phyloP scores from a whole-genome alignment of 2,797 vertebrate genomes.

The Emys orbicularis region DNA sequence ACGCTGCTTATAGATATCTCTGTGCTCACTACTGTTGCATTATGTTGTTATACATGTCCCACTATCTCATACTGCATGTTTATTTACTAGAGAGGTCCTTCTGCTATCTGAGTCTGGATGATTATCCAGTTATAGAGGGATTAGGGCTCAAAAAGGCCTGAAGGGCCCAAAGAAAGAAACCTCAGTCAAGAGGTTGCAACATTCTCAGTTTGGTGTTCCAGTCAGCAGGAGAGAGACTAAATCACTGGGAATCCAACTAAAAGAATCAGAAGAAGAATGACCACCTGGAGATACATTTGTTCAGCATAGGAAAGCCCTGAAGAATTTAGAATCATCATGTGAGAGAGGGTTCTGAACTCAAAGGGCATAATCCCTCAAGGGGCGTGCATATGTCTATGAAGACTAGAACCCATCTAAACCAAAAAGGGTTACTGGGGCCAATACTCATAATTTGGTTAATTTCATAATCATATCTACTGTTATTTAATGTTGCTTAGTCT shows the following conservation, averaged over 20 bases:
- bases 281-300: not conserved
- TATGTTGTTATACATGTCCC: not conserved
- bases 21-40: not conserved
- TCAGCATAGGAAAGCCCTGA: not conserved
- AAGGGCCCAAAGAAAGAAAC: not conserved
- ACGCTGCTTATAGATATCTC: not conserved
- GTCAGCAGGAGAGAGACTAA: rapidly evolving
- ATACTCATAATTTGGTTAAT: not conserved
- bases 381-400: rapidly evolving
- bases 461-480: not conserved
- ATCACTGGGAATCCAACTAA: not conserved
- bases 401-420: not conserved
- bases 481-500: not conserved
- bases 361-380: not conserved
- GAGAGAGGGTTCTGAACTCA: rapidly evolving
- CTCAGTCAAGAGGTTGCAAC: not conserved
- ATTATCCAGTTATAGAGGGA: not conserved
- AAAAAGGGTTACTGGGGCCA: rapidly evolving
- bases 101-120: not conserved
- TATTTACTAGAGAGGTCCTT: not conserved
- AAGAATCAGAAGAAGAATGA: not conserved
- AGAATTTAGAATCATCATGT: rapidly evolving
- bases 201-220: not conserved
- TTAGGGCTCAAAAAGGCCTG: not conserved
- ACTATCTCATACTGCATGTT: not conserved